Evolutionary conservation across 1,140 invertebrate genomes (phyloP).

Genomic region (Lepidurus arcticus): DNA sequence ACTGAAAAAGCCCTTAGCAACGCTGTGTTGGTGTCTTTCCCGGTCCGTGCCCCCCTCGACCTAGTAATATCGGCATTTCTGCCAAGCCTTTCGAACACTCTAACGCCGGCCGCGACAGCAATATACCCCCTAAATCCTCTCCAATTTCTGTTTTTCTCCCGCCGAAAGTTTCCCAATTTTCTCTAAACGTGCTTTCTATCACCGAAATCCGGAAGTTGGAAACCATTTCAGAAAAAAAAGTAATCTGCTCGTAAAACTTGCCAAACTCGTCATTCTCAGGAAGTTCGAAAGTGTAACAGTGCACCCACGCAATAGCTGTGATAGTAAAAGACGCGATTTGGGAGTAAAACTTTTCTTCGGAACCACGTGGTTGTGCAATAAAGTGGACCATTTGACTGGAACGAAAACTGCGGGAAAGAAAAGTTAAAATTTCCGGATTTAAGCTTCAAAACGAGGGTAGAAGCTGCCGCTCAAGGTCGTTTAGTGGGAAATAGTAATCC

Average conservation of each 20-base stretch:
- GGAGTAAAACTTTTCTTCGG: background rate
- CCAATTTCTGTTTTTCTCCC: too few relatives aligned
- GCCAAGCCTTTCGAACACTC: background rate
- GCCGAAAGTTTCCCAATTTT: too few relatives aligned
- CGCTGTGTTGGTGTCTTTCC: conserved; percentile 15
- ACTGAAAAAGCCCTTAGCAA: background rate
- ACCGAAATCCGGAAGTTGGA: background rate
- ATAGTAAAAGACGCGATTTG: background rate
- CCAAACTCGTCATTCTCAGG: background rate
- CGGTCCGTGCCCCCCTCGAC: background rate
- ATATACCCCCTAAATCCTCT: background rate
- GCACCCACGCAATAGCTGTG: background rate
- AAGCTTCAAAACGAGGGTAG: too few relatives aligned
- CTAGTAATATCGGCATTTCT: conserved; percentile 11
- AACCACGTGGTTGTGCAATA: conserved; percentile 1
- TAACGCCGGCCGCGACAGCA: background rate
- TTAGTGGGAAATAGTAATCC: too few relatives aligned
- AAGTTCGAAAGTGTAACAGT: background rate
- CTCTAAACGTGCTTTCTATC: too few relatives aligned
- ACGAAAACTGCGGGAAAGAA: too few relatives aligned
- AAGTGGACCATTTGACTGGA: background rate
- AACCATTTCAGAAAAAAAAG: too few relatives aligned
- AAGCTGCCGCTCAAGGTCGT: too few relatives aligned
- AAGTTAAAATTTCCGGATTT: too few relatives aligned
- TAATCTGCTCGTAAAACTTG: too few relatives aligned